Evolutionary conservation across 2,888 invertebrate genomes (phyloP), one percentile per base, ranked within the genome.

Genomic region (Eristalis pertinax): DNA sequence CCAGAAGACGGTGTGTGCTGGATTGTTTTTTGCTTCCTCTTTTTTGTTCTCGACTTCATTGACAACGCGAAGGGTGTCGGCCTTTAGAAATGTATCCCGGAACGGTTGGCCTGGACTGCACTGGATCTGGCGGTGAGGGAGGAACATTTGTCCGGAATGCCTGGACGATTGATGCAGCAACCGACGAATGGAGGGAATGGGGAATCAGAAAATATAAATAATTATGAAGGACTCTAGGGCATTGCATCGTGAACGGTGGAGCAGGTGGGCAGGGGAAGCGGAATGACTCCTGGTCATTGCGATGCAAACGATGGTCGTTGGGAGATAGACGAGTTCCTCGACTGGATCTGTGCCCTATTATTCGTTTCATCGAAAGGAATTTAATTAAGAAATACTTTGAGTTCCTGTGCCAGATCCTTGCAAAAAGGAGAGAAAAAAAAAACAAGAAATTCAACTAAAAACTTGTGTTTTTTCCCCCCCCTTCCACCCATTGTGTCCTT

Each of bases 381-480:
- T 86, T 86, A 82, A 86, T 86, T 86, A 86, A 86, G 74, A 74
- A 86, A 86, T 82, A 74, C 65, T 75, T 74, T 70, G 69, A 73
- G 63, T 76, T 69, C 68, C 65, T 80, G 80, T 72, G 70, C 80
- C 76, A 84, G 72, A 56, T 81, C 65, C 60, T 68, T 67, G 26
- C 4, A 7, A 35, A 32, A 32, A 10, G 7, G 1, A 32, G 32
- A 8, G 7, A 74, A 26, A 32, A 64, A 65, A 56, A 11, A 65
- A 32, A 60, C 58, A 75, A 60, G 26, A 58, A n/a, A 19, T 50
- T 50, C 19, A 75, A 50, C 26, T 7, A 56, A 64, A 35, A 26
- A 58, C 50, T 50, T 50, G 50, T 50, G 50, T 50, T 50, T 50
- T 50, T 35, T 69, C 8, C 10, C 7, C 15, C 19, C 11, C 19